These are phyloP conservation scores for Ptychoptera albimana DNA, from an alignment of 2,888 invertebrate species.

Conservation along the genomic window DNA sequence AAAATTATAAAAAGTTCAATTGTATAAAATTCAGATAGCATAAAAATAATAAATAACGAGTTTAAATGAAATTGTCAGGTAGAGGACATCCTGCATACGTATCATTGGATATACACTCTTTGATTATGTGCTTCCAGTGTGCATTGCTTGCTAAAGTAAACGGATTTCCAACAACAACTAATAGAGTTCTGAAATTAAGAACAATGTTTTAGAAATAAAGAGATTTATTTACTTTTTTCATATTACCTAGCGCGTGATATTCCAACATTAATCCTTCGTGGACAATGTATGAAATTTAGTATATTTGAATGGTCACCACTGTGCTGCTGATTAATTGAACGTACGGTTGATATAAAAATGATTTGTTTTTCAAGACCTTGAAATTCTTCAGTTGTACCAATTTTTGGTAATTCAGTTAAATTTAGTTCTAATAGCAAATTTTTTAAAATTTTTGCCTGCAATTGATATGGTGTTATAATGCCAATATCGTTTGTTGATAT, in stretches of 20 bases:
- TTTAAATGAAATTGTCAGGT: no score
- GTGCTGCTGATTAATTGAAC: constrained; percentile 32
- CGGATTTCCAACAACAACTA: constrained; percentile 75
- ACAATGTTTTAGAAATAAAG: not conserved
- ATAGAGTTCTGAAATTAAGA: constrained; percentile 33
- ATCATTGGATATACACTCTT: no score
- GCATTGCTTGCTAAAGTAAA: no score
- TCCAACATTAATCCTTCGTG: constrained; percentile 77
- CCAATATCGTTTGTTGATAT: constrained; percentile 48
- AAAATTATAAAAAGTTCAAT: no score
- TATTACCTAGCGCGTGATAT: constrained; percentile 59
- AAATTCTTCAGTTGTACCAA: constrained; percentile 74
- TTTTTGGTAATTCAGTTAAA: constrained; percentile 35
- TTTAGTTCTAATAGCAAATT: constrained; percentile 32
- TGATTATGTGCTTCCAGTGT: no score
- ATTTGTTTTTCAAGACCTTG: constrained; percentile 54
- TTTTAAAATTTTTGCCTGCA: constrained; percentile 50
- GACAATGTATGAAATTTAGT: constrained; percentile 58
- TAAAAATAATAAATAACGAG: no score
- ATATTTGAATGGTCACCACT: constrained; percentile 33
- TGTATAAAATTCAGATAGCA: no score
- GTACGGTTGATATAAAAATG: constrained; percentile 56
- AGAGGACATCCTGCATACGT: no score
- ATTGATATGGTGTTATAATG: constrained; percentile 80
- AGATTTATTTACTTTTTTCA: not conserved